Evolutionary conservation across 2,113 vertebrate species (phyloP).

Genomic region (Helogale parvula): DNA sequence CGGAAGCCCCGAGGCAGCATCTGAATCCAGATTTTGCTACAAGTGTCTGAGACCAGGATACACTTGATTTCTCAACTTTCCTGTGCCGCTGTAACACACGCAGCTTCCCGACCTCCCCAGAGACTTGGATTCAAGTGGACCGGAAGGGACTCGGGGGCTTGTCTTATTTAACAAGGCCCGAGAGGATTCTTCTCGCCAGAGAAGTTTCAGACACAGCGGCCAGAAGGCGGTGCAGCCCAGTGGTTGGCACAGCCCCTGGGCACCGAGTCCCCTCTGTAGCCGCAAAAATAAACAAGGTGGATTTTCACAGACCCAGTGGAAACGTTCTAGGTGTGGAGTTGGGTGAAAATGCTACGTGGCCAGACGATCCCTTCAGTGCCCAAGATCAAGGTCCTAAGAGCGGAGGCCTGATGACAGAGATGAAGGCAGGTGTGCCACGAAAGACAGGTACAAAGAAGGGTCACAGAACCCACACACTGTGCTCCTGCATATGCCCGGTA

Average conservation of each 20-base stretch:
- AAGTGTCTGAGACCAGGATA: not conserved
- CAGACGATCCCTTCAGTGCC: not conserved
- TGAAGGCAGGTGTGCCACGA: not conserved
- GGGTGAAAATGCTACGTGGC: not conserved
- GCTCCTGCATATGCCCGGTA: not conserved
- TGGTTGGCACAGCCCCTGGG: not conserved
- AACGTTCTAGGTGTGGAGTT: not conserved
- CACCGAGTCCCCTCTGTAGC: not conserved
- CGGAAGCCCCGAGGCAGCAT: not conserved
- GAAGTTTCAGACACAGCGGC: not conserved
- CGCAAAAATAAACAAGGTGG: not conserved
- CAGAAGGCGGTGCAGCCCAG: not conserved
- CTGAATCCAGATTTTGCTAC: not conserved
- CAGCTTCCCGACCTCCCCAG: not conserved
- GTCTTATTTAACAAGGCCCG: not conserved
- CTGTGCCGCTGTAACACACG: not conserved
- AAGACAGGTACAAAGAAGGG: not conserved
- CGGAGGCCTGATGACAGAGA: too few relatives aligned
- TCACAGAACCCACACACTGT: not conserved
- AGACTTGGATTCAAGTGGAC: not conserved
- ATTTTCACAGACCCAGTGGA: not conserved
- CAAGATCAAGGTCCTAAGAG: too few relatives aligned
- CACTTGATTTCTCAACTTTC: not conserved
- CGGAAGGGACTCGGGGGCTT: not conserved
- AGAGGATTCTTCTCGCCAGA: not conserved